Percentiles rank a stretch among this genome's conserved stretches.
phyloP scores from a whole-genome alignment of 2,797 vertebrate species.

The Megaceryle alcyon region DNA sequence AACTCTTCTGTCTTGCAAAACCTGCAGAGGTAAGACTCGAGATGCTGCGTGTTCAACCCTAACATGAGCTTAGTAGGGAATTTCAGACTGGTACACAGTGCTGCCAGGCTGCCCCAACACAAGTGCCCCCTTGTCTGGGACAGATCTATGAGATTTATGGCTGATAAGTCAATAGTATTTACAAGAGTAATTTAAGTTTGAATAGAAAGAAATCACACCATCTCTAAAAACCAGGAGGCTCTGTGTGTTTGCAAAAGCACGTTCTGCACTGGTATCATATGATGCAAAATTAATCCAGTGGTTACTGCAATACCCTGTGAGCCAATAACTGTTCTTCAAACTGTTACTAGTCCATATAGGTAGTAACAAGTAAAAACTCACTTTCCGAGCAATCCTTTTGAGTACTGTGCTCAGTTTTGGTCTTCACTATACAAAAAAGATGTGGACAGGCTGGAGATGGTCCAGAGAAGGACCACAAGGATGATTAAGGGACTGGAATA shows the following conservation, averaged over 20 bases:
- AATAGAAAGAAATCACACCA: not conserved
- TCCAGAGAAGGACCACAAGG: too few relatives aligned
- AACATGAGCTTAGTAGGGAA: not conserved
- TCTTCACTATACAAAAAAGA: too few relatives aligned
- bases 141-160: not conserved
- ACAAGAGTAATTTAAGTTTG: not conserved
- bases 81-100: not conserved
- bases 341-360: not conserved
- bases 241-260: not conserved
- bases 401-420: too few relatives aligned
- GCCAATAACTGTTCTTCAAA: not conserved
- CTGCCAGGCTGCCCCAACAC: not conserved
- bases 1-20: not conserved
- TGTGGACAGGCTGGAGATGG: too few relatives aligned
- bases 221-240: not conserved
- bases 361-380: not conserved
- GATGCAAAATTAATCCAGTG: not conserved
- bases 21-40: not conserved
- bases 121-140: not conserved
- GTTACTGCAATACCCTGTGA: not conserved
- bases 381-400: not conserved
- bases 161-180: not conserved
- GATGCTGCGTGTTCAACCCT: not conserved
- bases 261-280: rapidly evolving
- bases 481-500: too few relatives aligned